phyloP scores from a whole-genome alignment of 2,113 vertebrate genomes.

The Forbesichthys agassizii region DNA sequence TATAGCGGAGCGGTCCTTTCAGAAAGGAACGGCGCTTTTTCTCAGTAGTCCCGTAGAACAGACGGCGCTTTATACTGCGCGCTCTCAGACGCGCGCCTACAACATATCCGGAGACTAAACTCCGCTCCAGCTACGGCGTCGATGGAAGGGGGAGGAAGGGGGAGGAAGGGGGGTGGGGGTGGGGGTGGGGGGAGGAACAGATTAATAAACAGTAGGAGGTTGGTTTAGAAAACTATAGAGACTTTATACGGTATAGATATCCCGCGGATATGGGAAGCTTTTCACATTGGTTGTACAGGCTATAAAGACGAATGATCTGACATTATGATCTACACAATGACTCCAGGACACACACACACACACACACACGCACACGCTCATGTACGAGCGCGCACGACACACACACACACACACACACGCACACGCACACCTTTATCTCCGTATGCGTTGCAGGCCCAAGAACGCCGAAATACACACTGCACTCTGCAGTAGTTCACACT shows the following conservation, averaged over 20 bases:
- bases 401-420: not conserved
- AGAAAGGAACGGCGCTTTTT: slow-evolving; percentile 54
- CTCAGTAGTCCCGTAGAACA: slow-evolving; percentile 38
- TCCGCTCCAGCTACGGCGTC: slow-evolving; percentile 35
- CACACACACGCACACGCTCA: not conserved
- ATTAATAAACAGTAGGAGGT: slow-evolving; percentile 50
- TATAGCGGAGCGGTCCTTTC: slow-evolving; percentile 44
- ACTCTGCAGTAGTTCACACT: no score
- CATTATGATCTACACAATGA: slow-evolving; percentile 35
- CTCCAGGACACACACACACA: slow-evolving; percentile 15
- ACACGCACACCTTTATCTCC: not conserved
- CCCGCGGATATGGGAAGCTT: slow-evolving; percentile 15
- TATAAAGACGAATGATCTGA: slow-evolving; percentile 48
- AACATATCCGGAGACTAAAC: slow-evolving; percentile 55
- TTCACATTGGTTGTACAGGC: slow-evolving; percentile 45
- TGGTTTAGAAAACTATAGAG: slow-evolving; percentile 32
- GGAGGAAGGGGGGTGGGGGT: slow-evolving; percentile 12
- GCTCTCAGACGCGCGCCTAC: slow-evolving; percentile 50
- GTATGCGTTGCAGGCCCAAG: not conserved
- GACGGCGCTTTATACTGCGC: slow-evolving; percentile 68
- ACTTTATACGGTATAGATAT: slow-evolving; percentile 30
- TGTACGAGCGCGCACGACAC: not conserved
- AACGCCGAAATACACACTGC: no score
- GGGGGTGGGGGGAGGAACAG: not conserved
- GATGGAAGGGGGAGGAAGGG: slow-evolving; percentile 23